Evolutionary conservation across 2,113 vertebrate species (phyloP).

Genomic region (Chionis minor): DNA sequence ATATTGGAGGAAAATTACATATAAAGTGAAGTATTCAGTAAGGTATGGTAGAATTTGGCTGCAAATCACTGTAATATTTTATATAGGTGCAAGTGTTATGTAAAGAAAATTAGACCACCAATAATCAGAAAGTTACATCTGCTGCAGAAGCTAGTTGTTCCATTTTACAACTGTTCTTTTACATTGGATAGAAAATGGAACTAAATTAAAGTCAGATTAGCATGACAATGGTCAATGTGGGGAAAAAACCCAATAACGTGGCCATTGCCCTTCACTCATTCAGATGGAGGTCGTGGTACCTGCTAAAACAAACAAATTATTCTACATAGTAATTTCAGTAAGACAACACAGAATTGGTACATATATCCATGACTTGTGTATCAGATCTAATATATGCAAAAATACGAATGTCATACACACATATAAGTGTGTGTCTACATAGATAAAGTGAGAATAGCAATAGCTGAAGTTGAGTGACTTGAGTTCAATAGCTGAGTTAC

Average conservation of each 20-base stretch:
- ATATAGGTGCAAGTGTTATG: not conserved
- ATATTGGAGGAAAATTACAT: not conserved
- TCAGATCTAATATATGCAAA: not conserved
- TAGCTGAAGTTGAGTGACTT: not conserved
- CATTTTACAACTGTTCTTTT: not conserved
- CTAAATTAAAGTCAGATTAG: not conserved
- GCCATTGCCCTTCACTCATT: not conserved
- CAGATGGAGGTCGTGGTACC: not conserved
- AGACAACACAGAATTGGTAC: not conserved
- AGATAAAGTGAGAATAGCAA: not conserved
- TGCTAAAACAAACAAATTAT: not conserved
- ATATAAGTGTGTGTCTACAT: not conserved
- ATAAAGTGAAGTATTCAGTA: not conserved
- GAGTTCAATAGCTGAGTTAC: not conserved
- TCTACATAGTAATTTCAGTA: not conserved
- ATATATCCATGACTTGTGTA: not conserved
- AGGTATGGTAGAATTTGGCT: not conserved
- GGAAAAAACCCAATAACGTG: not conserved
- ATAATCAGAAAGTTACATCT: not conserved
- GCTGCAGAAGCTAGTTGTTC: not conserved
- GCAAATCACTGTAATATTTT: not conserved
- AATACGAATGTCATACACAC: not conserved
- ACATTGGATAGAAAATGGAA: not conserved
- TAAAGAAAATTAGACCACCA: not conserved
- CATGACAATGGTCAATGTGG: not conserved